A percentile compares a stretch with the other conserved stretches of the same genome.
Conservation (phyloP, 2,797 vertebrate species). For the Enteromius paludinosus region DNA sequence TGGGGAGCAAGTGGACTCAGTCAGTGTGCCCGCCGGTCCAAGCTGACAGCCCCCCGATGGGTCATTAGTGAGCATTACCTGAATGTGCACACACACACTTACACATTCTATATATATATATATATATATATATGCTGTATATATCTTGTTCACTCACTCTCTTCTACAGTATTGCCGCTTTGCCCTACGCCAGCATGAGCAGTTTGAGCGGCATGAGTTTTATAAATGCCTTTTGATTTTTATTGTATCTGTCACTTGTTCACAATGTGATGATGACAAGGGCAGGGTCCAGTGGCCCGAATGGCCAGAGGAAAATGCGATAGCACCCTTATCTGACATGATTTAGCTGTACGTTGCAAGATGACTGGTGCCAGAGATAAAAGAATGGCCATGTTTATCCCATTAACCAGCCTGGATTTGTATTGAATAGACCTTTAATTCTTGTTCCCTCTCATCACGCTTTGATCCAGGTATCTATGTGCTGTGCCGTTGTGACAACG, state of each 20-base stretch:
- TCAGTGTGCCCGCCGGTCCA: slow-evolving; percentile 59
- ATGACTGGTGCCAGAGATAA: slow-evolving; percentile 8
- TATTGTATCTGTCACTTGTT: slow-evolving; percentile 46
- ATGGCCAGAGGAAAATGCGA: slow-evolving; percentile 15
- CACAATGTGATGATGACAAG: slow-evolving; percentile 39
- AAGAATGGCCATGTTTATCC: slow-evolving; percentile 9
- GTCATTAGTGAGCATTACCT: slow-evolving; percentile 65
- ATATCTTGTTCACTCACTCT: slow-evolving; percentile 18
- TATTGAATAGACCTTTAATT: slow-evolving; percentile 17
- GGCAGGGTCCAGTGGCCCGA: slow-evolving; percentile 7
- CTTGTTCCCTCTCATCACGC: neutral
- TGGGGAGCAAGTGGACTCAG: slow-evolving; percentile 61
- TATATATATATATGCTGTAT: slow-evolving; percentile 31
- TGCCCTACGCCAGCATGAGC: slow-evolving; percentile 22
- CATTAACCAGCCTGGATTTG: slow-evolving; percentile 27
- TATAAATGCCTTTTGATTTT: slow-evolving; percentile 41
- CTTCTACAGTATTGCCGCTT: slow-evolving; percentile 29
- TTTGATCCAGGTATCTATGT: slow-evolving; percentile 18
- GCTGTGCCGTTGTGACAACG: neutral
- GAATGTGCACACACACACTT: slow-evolving; percentile 42
- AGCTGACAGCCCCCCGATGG: slow-evolving; percentile 63
- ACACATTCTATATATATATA: slow-evolving; percentile 35
- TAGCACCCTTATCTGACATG: slow-evolving; percentile 7
- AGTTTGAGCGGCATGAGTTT: slow-evolving; percentile 4
- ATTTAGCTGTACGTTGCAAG: slow-evolving; percentile 14